These are phyloP conservation scores for Phrixothrix hirtus DNA, from an alignment of 2,888 invertebrate genomes.

Conservation along the genomic window DNA sequence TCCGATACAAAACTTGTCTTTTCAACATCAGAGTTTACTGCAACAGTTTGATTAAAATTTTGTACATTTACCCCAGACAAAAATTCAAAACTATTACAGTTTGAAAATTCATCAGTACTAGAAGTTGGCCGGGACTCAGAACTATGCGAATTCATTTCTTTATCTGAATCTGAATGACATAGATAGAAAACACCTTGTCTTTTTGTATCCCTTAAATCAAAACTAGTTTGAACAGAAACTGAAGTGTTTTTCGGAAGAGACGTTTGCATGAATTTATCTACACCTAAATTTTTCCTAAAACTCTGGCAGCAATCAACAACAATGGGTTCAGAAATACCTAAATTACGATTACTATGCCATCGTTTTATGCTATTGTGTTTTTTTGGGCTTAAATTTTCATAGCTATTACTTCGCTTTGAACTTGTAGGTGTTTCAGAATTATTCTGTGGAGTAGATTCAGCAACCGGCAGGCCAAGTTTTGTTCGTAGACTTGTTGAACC, in stretches of 20 bases:
- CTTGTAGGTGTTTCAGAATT: too few relatives aligned
- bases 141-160: slow-evolving; percentile 3
- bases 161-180: slow-evolving; percentile 27
- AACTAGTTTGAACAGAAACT: slow-evolving; percentile 37
- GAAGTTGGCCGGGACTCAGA: slow-evolving; percentile 32
- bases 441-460: slow-evolving; percentile 40
- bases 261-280: slow-evolving; percentile 33
- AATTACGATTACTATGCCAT: too few relatives aligned
- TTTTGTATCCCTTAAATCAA: slow-evolving; percentile 7
- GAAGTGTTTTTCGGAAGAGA: slow-evolving; percentile 26
- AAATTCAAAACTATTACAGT: slow-evolving; percentile 72
- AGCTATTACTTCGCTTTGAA: too few relatives aligned
- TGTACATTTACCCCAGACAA: slow-evolving; percentile 54
- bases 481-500: too few relatives aligned
- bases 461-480: slow-evolving; percentile 36
- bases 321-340: too few relatives aligned
- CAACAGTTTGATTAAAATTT: too few relatives aligned
- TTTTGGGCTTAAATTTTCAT: too few relatives aligned
- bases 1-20: too few relatives aligned
- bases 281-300: slow-evolving; percentile 5
- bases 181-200: slow-evolving; percentile 29
- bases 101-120: slow-evolving; percentile 43
- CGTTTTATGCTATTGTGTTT: too few relatives aligned
- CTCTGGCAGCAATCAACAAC: slow-evolving; percentile 26
- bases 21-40: not conserved